phyloP scores from a whole-genome alignment of 2,888 invertebrate genomes.

The Linnaemya tessellans region DNA sequence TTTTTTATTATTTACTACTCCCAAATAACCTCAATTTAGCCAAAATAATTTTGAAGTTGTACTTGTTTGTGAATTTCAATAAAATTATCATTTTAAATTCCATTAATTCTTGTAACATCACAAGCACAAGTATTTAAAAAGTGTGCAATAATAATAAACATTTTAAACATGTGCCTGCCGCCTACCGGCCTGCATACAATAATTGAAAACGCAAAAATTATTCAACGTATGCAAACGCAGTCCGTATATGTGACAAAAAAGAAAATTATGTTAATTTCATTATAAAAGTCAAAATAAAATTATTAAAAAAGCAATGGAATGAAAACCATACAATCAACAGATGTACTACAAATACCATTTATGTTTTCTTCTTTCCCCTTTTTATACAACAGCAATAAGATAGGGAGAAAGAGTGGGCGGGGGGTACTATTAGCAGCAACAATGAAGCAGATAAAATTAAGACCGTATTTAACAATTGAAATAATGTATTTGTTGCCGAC shows the following conservation, averaged over 20 bases:
- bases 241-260: neutral
- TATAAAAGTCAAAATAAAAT: conserved; percentile 30
- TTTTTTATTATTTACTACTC: neutral
- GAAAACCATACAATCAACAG: conserved; percentile 42
- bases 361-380: neutral
- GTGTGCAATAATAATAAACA: conserved; percentile 6
- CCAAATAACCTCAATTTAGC: neutral
- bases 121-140: conserved; percentile 1
- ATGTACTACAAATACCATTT: conserved; percentile 37
- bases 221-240: conserved; percentile 7
- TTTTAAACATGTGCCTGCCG: neutral
- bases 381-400: conserved; percentile 31
- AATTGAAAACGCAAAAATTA: neutral
- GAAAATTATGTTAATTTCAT: conserved; percentile 58
- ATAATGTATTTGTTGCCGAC: conserved; percentile 18
- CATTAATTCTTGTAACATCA: neutral
- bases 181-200: neutral
- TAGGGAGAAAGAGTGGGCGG: too few species aligned
- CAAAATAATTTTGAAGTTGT: neutral
- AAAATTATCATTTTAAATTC: conserved; percentile 7
- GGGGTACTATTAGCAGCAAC: conserved; percentile 18
- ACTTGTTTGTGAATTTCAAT: neutral
- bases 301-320: conserved; percentile 6
- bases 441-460: conserved; percentile 41
- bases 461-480: conserved; percentile 48